Evolutionary conservation across 2,113 vertebrate genomes (phyloP).

Genomic region (Vidua macroura): DNA sequence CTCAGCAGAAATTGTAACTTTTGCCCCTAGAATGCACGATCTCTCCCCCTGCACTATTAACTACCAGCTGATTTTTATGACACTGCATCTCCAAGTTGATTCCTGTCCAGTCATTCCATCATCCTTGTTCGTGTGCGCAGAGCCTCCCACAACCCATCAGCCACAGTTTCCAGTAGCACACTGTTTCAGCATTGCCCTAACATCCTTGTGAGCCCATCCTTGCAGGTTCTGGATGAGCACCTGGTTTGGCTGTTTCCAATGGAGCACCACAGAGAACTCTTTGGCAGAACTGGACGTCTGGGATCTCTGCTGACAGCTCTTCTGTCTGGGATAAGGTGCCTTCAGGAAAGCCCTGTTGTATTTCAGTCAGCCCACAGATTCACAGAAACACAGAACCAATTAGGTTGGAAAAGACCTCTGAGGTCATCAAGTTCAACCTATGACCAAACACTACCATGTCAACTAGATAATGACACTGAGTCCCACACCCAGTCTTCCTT

Average conservation of each 20-base stretch:
- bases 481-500: not conserved
- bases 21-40: accelerated
- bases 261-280: not conserved
- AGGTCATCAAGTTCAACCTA: not conserved
- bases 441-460: not conserved
- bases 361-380: not conserved
- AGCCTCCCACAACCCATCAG: not conserved
- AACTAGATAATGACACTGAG: not conserved
- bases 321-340: not conserved
- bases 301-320: not conserved
- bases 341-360: not conserved
- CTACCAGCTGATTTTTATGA: not conserved
- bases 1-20: not conserved
- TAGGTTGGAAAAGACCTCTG: not conserved
- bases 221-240: not conserved
- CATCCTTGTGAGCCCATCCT: not conserved
- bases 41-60: not conserved
- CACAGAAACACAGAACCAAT: not conserved
- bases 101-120: not conserved
- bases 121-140: not conserved
- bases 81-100: not conserved
- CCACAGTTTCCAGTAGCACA: accelerated
- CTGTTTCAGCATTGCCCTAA: not conserved
- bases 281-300: not conserved
- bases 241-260: not conserved